These are phyloP conservation scores for Oenanthe melanoleuca DNA, from an alignment of 2,113 vertebrate species.

Conservation along the genomic window DNA sequence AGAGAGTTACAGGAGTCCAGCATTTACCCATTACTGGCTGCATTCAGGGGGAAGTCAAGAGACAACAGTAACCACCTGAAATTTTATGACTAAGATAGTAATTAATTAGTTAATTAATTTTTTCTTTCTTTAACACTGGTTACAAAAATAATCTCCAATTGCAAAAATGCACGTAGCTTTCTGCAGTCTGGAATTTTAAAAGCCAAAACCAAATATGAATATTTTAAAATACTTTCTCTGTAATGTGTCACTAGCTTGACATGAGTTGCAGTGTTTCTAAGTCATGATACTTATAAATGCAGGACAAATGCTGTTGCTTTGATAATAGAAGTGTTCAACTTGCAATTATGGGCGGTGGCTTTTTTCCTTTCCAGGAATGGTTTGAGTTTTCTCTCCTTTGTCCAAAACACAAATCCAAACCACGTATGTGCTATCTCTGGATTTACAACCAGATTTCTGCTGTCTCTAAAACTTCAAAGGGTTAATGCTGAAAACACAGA, in stretches of 20 bases:
- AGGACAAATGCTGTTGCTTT: background rate
- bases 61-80: background rate
- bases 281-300: background rate
- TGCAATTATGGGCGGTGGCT: background rate
- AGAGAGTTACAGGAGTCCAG: background rate
- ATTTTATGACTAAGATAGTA: background rate
- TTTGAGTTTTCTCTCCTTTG: background rate
- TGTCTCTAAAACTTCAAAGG: background rate
- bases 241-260: background rate
- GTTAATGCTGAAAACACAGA: background rate
- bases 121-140: background rate
- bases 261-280: background rate
- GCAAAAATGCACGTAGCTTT: background rate
- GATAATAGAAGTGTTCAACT: background rate
- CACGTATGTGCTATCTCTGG: background rate
- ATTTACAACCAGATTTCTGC: background rate
- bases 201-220: background rate
- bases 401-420: background rate
- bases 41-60: background rate
- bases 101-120: background rate
- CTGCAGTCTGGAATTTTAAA: background rate
- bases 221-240: background rate
- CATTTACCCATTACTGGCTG: background rate
- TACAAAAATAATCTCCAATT: background rate
- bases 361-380: background rate